Conservation (phyloP, 2,113 vertebrate species). For the Mastomys natalensis region DNA sequence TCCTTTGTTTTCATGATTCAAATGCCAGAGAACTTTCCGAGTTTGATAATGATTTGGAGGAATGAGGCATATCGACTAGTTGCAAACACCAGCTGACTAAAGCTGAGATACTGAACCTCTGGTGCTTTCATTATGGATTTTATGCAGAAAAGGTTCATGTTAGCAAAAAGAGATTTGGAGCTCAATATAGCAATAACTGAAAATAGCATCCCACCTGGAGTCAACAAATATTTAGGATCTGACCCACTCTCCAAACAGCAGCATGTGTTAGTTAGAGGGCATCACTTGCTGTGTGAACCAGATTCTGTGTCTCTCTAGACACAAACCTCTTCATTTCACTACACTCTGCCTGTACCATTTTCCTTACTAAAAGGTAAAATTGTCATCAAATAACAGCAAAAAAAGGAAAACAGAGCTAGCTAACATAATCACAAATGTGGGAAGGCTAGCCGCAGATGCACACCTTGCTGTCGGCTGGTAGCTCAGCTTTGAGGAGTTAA, state of each 20-base stretch:
- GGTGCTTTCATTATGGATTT: neutral
- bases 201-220: neutral
- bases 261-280: neutral
- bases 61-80: neutral
- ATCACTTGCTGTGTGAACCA: neutral
- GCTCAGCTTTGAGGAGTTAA: neutral
- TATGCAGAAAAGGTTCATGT: neutral
- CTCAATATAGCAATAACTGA: neutral
- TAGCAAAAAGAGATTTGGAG: neutral
- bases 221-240: neutral
- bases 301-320: neutral
- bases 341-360: neutral
- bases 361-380: neutral
- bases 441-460: rapidly evolving
- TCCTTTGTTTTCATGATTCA: neutral
- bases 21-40: neutral
- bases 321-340: neutral
- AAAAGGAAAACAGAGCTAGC: neutral
- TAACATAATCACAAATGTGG: neutral
- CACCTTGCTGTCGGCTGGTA: neutral
- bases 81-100: neutral
- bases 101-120: neutral
- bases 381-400: neutral
- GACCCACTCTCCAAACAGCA: neutral
- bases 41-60: neutral